These are phyloP conservation scores for Onychostoma macrolepis DNA, from an alignment of 2,113 vertebrate species.

Conservation along the genomic window DNA sequence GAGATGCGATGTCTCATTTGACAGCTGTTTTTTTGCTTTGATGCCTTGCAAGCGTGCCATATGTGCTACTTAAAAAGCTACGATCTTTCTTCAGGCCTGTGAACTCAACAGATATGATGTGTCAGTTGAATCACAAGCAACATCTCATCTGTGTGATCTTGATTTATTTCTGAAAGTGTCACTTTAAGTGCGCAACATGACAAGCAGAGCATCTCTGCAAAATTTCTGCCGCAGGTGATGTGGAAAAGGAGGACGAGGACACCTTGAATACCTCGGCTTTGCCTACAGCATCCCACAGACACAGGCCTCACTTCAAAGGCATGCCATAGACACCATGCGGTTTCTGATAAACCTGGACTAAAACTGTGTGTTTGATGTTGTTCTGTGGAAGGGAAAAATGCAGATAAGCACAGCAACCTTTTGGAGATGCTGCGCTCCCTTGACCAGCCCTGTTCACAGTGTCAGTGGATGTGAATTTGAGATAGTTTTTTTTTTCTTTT, in stretches of 20 bases:
- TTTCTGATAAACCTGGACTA: slow-evolving; percentile 4
- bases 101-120: neutral
- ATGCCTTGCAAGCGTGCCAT: neutral
- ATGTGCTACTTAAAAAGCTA: neutral
- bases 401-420: neutral
- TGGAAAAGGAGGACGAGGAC: slow-evolving; percentile 3
- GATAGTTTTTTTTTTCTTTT: neutral
- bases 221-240: neutral
- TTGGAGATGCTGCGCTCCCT: neutral
- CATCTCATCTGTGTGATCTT: slow-evolving; percentile 21
- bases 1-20: neutral
- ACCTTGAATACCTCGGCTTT: slow-evolving; percentile 22
- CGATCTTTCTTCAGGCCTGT: neutral
- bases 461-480: neutral
- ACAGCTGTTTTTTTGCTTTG: slow-evolving; percentile 24
- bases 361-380: slow-evolving; percentile 4
- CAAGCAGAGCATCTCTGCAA: neutral
- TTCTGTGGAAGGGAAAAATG: neutral
- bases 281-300: slow-evolving; percentile 6
- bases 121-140: slow-evolving; percentile 4
- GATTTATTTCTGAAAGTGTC: neutral
- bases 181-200: neutral
- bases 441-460: neutral
- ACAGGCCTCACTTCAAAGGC: slow-evolving; percentile 16
- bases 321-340: neutral